Conservation (phyloP, 2,113 vertebrate genomes). For the Calyptommatus sinebrachiatus region DNA sequence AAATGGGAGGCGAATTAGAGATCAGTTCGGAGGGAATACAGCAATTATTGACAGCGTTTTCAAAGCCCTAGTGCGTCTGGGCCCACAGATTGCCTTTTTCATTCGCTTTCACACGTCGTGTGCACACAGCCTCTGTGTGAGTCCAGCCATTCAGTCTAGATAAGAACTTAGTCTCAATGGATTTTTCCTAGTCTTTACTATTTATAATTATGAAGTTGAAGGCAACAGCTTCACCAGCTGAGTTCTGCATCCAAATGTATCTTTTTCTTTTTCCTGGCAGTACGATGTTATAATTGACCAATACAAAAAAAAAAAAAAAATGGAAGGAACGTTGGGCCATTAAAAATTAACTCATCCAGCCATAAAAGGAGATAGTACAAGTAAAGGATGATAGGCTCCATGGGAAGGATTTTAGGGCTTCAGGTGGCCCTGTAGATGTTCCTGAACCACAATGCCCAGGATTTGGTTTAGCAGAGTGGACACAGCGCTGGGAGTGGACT, state of each 20-base stretch:
- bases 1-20: too few species aligned
- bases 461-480: too few species aligned
- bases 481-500: too few species aligned
- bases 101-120: too few species aligned
- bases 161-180: accelerated
- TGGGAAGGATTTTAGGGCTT: neutral
- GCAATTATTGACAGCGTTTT: too few species aligned
- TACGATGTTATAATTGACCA: neutral
- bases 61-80: too few species aligned
- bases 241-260: accelerated
- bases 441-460: too few species aligned
- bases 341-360: neutral
- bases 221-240: neutral
- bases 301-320: neutral
- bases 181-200: accelerated
- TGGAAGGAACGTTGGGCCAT: neutral
- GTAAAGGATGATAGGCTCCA: accelerated
- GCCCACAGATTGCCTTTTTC: too few species aligned
- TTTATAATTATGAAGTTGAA: neutral
- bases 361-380: neutral
- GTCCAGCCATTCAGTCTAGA: too few species aligned
- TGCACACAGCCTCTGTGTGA: too few species aligned
- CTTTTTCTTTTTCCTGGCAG: neutral
- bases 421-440: too few species aligned
- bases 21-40: too few species aligned